phyloP scores from a whole-genome alignment of 2,113 vertebrate genomes.

The Periophthalmodon schlosseri region DNA sequence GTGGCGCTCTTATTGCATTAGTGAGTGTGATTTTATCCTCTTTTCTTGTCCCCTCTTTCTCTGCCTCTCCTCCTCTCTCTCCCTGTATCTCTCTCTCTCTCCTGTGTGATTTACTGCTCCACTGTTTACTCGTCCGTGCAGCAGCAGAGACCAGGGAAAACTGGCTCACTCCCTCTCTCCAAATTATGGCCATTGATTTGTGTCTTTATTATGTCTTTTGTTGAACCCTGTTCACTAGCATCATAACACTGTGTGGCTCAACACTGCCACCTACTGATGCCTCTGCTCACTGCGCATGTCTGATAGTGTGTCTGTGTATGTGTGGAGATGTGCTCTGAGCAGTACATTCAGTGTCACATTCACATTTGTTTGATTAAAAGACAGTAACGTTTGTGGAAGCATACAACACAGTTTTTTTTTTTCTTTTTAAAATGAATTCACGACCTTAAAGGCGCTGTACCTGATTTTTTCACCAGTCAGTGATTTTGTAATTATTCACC shows the following conservation, averaged over 20 bases:
- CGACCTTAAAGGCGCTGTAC: neutral
- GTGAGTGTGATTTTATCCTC: conserved; percentile 53
- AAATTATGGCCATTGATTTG: conserved; percentile 79
- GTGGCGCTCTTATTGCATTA: conserved; percentile 72
- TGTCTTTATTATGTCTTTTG: conserved; percentile 77
- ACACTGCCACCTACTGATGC: conserved; percentile 79
- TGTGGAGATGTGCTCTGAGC: neutral
- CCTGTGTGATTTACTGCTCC: conserved; percentile 57
- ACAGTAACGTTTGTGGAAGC: neutral
- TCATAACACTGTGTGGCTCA: conserved; percentile 63
- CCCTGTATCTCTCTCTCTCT: conserved; percentile 23
- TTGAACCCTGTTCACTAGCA: conserved; percentile 47
- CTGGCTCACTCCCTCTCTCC: conserved; percentile 66
- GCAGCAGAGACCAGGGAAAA: conserved; percentile 66
- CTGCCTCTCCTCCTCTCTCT: conserved; percentile 29
- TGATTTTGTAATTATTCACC: no score
- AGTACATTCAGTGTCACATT: no score
- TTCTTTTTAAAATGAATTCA: neutral
- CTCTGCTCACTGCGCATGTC: conserved; percentile 9
- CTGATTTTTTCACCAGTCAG: no score
- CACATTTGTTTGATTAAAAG: neutral
- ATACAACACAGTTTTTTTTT: neutral
- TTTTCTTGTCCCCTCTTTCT: conserved; percentile 22
- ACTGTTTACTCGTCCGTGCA: conserved; percentile 67
- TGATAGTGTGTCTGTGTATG: neutral